Evolutionary conservation across 2,797 vertebrate species (phyloP).

Genomic region (Nannoperca obscura): DNA sequence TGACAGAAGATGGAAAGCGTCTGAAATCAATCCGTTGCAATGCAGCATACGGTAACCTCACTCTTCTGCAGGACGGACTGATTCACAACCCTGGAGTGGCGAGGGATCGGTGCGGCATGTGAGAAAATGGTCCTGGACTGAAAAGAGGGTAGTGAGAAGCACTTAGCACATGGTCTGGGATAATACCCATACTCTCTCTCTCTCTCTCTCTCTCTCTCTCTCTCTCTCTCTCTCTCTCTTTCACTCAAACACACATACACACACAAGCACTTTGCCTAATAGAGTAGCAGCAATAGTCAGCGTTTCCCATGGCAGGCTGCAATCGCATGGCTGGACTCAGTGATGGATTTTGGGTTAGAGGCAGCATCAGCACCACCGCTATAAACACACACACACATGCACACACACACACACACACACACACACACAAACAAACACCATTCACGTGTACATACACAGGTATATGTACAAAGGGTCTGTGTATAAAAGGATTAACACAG

Average conservation of each 20-base stretch:
- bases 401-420: conserved; percentile 20
- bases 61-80: conserved; percentile 60
- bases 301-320: conserved; percentile 83
- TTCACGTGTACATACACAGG: conserved; percentile 49
- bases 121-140: conserved; percentile 71
- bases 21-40: conserved; percentile 70
- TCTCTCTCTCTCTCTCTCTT: conserved; percentile 18
- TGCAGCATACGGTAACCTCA: conserved; percentile 66
- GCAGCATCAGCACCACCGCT: conserved; percentile 80
- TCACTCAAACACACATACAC: conserved; percentile 61
- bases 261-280: conserved; percentile 86
- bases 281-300: conserved; percentile 86
- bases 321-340: conserved; percentile 83
- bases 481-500: conserved; percentile 55
- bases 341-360: conserved; percentile 85
- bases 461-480: conserved; percentile 54
- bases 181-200: conserved; percentile 69
- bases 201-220: conserved; percentile 17
- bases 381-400: conserved; percentile 65
- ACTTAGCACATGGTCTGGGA: conserved; percentile 79
- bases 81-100: conserved; percentile 61
- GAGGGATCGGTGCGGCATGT: conserved; percentile 53
- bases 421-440: conserved; percentile 14
- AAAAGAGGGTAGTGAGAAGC: conserved; percentile 74
- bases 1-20: conserved; percentile 53